Conservation (phyloP, 2,113 vertebrate species). For the Brachypteracias leptosomus region DNA sequence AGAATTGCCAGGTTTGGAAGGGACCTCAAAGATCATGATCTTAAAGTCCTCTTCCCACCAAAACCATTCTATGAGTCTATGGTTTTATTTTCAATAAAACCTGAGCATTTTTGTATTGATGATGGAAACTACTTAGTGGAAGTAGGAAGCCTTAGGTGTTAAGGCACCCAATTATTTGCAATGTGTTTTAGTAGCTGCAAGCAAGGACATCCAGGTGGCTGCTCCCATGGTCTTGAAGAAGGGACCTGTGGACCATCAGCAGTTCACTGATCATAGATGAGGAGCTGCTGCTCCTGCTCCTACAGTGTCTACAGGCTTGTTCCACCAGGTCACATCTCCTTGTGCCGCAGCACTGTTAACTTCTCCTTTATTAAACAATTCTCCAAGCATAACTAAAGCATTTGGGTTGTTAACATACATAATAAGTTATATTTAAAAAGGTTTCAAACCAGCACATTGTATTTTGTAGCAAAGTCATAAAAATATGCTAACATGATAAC, state of each 20-base stretch:
- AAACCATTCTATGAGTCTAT: background rate
- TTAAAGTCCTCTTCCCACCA: background rate
- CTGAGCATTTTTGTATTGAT: background rate
- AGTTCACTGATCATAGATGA: background rate
- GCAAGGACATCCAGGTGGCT: background rate
- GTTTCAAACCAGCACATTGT: constrained; percentile 60
- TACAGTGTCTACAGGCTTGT: background rate
- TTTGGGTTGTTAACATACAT: constrained; percentile 45
- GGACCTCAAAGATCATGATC: too few relatives aligned
- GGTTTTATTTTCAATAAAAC: background rate
- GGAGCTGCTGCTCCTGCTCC: background rate
- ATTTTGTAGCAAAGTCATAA: constrained; percentile 62
- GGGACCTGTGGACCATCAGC: too few relatives aligned
- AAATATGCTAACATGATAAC: constrained; percentile 63
- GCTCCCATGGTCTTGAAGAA: background rate
- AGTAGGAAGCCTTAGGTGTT: background rate
- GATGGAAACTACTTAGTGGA: background rate
- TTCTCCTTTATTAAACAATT: background rate
- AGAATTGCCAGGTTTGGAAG: too few relatives aligned
- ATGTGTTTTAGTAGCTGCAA: background rate
- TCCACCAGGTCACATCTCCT: background rate
- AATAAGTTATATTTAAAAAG: constrained; percentile 53
- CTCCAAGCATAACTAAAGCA: constrained; percentile 29
- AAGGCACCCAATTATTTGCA: background rate
- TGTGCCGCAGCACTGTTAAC: background rate